Evolutionary conservation across 2,797 vertebrate species (phyloP).

Genomic region (Danio aesculapii): DNA sequence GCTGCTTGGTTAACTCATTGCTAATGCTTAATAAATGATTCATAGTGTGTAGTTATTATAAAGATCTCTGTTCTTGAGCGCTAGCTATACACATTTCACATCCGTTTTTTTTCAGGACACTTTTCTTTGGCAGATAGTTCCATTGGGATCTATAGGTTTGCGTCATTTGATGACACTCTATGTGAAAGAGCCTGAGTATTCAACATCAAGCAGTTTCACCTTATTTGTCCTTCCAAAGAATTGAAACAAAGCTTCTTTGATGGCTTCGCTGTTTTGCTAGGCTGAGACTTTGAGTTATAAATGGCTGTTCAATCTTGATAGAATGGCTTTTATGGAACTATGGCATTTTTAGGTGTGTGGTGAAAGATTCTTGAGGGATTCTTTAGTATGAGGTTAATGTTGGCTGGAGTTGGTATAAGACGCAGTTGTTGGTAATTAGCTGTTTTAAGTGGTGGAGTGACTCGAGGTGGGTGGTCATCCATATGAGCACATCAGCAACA

Average conservation of each 20-base stretch:
- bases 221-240: slow-evolving; percentile 29
- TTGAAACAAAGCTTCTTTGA: slow-evolving; percentile 29
- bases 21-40: too few species aligned
- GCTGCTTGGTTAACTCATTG: too few species aligned
- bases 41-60: too few species aligned
- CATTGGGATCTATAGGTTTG: too few species aligned
- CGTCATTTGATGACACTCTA: too few species aligned
- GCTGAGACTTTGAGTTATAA: slow-evolving; percentile 16
- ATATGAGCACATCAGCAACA: slow-evolving; percentile 49
- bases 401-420: slow-evolving; percentile 35
- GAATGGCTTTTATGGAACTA: neutral
- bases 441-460: slow-evolving; percentile 50
- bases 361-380: slow-evolving; percentile 42
- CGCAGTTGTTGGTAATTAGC: slow-evolving; percentile 43
- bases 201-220: slow-evolving; percentile 34
- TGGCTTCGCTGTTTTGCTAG: slow-evolving; percentile 13
- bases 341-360: slow-evolving; percentile 22
- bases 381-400: slow-evolving; percentile 30
- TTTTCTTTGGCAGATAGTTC: too few species aligned
- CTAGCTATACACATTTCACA: too few species aligned
- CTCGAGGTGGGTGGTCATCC: slow-evolving; percentile 58
- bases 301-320: slow-evolving; percentile 4
- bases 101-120: too few species aligned
- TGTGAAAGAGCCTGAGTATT: neutral
- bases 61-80: too few species aligned